Evolutionary conservation across 2,113 vertebrate species (phyloP), one percentile per base, ranked within the genome.

Genomic region (Centropus unirufus): DNA sequence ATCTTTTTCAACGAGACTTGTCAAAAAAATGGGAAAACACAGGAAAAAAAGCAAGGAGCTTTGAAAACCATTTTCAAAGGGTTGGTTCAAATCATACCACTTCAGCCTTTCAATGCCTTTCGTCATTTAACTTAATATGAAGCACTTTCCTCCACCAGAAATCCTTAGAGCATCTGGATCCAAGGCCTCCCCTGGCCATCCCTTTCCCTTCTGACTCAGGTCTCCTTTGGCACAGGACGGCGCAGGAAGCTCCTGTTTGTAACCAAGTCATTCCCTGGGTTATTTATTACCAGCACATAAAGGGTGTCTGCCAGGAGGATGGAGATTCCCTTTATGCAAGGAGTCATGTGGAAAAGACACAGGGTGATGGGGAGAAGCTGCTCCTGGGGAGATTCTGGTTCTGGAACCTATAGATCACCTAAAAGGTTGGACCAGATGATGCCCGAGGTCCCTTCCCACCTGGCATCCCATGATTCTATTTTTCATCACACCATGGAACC

Each of bases 81-180:
- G n/a, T n/a, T 3, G 0, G 72, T 79, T 75, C 55, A 59, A 84
- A 51, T 75, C 11, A 34, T 18, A 22, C 57, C 46, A 70, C 46
- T 75, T 39, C 88, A 85, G 12, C 51, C 91, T 75, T 36, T 32
- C 52, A 21, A 11, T 17, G 44, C 44, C 88, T 83, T 70, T 59
- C 69, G 58, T 67, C 84, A 74, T 72, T 54, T 29, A 72, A 63
- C n/a, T 67, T 59, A 40, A 58, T 30, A 40, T 7, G 40, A 59
- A 92, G 68, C 68, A 66, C 42, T 78, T 85, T 85, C 54, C 51
- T 93, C 79, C 83, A 79, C 42, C 54, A 76, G 79, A 75, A 93
- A 88, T 16, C 29, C 54, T 39, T 55, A 36, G 52, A 78, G 39
- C 26, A 32, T 68, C 5, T 72, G 44, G 85, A 59, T 46, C 55